phyloP scores from a whole-genome alignment of 2,113 vertebrate species.

The Cairina moschata region DNA sequence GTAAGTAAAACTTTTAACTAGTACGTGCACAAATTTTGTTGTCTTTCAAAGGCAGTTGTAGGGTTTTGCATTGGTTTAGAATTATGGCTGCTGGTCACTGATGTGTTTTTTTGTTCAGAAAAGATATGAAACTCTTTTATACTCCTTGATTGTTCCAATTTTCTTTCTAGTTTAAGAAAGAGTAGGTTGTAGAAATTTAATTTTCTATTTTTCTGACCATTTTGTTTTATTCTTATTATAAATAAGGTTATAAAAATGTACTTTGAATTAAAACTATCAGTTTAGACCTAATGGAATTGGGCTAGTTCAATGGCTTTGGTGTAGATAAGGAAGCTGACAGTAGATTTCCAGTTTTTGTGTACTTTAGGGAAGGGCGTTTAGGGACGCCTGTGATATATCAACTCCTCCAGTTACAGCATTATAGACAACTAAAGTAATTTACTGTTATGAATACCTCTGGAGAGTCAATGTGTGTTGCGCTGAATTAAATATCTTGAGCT shows the following conservation, averaged over 20 bases:
- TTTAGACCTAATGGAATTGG: neutral
- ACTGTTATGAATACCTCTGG: neutral
- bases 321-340: neutral
- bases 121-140: neutral
- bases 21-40: neutral
- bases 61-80: neutral
- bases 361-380: neutral
- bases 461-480: neutral
- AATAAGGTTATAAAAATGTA: neutral
- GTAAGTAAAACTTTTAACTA: neutral
- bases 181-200: neutral
- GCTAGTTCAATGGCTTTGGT: neutral
- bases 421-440: neutral
- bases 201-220: neutral
- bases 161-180: neutral
- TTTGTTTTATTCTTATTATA: neutral
- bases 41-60: neutral
- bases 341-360: neutral
- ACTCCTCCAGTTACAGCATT: neutral
- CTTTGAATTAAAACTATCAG: neutral
- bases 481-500: constrained; percentile 40
- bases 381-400: neutral
- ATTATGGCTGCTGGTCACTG: neutral
- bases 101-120: neutral
- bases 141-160: neutral